Percentiles rank a stretch among this genome's conserved stretches.
Conservation (phyloP, 23 tunicate genomes). For the Ascidia mentula region DNA sequence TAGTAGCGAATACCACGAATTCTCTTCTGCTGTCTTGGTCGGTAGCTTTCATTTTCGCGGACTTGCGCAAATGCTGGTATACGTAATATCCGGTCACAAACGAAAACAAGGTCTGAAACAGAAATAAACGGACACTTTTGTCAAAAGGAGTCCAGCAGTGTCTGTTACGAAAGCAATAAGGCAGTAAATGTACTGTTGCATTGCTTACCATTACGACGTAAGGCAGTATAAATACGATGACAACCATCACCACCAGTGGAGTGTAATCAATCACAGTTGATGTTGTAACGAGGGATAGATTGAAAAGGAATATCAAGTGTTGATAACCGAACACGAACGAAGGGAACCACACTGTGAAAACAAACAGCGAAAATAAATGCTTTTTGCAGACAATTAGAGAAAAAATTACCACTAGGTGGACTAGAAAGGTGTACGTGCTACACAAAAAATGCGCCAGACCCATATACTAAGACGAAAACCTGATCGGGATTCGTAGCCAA, state of each 20-base stretch:
- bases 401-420: too few relatives aligned
- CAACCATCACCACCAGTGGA: not conserved
- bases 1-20: not conserved
- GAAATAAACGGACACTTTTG: too few relatives aligned
- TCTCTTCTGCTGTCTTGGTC: not conserved
- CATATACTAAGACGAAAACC: too few relatives aligned
- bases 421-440: too few relatives aligned
- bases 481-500: too few relatives aligned
- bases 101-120: not conserved
- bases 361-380: not conserved
- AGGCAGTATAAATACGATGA: not conserved
- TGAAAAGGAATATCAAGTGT: not conserved
- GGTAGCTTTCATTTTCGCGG: not conserved
- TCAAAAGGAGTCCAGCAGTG: too few relatives aligned
- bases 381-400: not conserved
- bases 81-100: not conserved
- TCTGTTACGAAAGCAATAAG: too few relatives aligned
- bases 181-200: too few relatives aligned
- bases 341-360: constrained; percentile 25
- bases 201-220: constrained; percentile 25
- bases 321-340: not conserved
- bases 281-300: not conserved
- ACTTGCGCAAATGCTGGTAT: not conserved
- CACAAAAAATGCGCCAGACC: too few relatives aligned
- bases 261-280: not conserved